Base-by-base conservation (phyloP, 2,113 vertebrate species). In the Hippocampus guttulatus region DNA sequence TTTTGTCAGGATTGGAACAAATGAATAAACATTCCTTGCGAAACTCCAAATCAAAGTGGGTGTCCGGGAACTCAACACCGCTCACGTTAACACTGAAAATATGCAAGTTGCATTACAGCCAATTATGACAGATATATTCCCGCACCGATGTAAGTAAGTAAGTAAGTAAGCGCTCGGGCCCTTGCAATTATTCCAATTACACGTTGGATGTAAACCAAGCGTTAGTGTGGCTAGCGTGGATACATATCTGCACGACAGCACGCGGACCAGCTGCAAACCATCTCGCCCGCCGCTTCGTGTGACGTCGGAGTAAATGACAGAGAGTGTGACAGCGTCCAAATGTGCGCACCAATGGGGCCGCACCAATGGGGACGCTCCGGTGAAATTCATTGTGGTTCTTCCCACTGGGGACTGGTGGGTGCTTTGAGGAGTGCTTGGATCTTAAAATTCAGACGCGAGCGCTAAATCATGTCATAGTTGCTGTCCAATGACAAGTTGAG, bases 21-120 rank as follows among this genome's bases (percentile, higher is more conserved):
- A 64, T 68, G 58, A 64, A 73, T 69, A 62, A 25, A 67, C 41
- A 67, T 67, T 64, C 52, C 55, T 54, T 38, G 40, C 30, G 64
- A 52, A 65, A 54, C 21, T 71, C 68, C 73, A 74, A 71, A 71
- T 51, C 45, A 62, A 82, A 76, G 52, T 63, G 21, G 18, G 21
- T 68, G 76, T 83, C 57, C 69, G 72, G 75, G 45, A 61, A 73
- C 57, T 25, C 40, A 43, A 61, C 40, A 45, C 60, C 23, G 11
- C 64, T 60, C 43, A 23, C 40, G 10, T 23, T 71, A 67, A 64
- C 18, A 60, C 51, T 52, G 23, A 27, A 30, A 47, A 20, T 63
- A 49, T 23, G 11, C 21, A 55, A 49, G 30, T 75, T 75, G 64
- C 23, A 58, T 67, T 62, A 64, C 61, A 62, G 23, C 40, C 47